Evolutionary conservation across 2,113 vertebrate species (phyloP).

Genomic region (Hippolais icterina): DNA sequence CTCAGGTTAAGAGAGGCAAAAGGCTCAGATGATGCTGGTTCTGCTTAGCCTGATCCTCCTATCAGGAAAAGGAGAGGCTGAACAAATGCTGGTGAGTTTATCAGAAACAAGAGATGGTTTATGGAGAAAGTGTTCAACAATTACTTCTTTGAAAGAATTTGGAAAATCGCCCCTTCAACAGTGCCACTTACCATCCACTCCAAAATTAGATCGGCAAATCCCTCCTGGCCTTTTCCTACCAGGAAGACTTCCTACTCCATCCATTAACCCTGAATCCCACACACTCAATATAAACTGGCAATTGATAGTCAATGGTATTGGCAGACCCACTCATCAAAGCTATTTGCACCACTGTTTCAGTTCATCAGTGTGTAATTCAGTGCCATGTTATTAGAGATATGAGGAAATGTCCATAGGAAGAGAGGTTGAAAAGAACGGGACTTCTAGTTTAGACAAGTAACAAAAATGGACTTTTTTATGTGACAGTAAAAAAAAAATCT

Average conservation of each 20-base stretch:
- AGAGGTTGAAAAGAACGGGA: not conserved
- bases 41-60: not conserved
- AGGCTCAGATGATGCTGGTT: not conserved
- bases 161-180: not conserved
- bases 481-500: not conserved
- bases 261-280: not conserved
- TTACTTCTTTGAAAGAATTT: slow-evolving; percentile 41
- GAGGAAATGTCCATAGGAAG: slow-evolving; percentile 9
- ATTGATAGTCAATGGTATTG: slow-evolving; percentile 14
- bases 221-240: slow-evolving; percentile 26
- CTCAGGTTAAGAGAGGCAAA: not conserved
- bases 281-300: not conserved
- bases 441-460: not conserved
- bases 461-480: not conserved
- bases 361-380: not conserved
- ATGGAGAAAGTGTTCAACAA: slow-evolving; percentile 41
- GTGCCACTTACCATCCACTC: not conserved
- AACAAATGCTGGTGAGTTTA: slow-evolving; percentile 34
- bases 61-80: not conserved
- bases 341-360: not conserved
- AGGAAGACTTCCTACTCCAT: not conserved
- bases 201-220: slow-evolving; percentile 51
- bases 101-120: slow-evolving; percentile 43
- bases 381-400: not conserved
- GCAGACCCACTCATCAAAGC: not conserved